Base-by-base conservation (phyloP, 2,797 vertebrate species). In the Petrocephalus schoutedeni region DNA sequence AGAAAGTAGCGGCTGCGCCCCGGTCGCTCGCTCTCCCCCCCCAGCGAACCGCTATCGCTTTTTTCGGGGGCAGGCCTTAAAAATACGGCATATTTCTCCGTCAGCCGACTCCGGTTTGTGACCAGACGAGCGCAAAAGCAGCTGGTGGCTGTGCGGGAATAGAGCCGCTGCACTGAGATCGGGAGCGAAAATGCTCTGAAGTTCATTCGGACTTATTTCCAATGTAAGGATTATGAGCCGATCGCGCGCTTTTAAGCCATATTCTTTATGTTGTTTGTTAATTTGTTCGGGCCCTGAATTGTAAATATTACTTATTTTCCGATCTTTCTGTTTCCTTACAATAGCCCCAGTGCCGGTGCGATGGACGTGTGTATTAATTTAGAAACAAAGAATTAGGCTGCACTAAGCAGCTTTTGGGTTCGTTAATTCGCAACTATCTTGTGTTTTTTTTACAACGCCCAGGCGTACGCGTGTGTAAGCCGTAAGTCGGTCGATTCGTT, bases 361-460 rank as follows among this genome's bases (percentile, higher is more conserved):
- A 91, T 90, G 93, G 92, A 89, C 92, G 92, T 90, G 64, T 89
- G 92, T 92, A 91, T 93, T 91, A 91, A 93, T 92, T 91, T 92
- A 92, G 93, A 91, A 93, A 94, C 91, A 93, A 93, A 95, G 92
- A 94, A 94, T 94, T 93, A 93, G 91, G 92, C 92, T 92, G 36
- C 90, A 90, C 89, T 94, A 94, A 95, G 90, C 94, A 87, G 91
- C 90, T 94, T 87, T 88, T 86, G 91, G 88, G 87, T 87, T 91
- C 89, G 90, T 91, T 90, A 90, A 89, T 88, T 89, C 90, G 89
- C 85, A 57, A 12, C 32, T 45, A 9, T 67, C 61, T 28, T 28
- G 28, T 28, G 28, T 28, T 28, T 28, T n/a, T 57, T 19, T 1
- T 23, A 14, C 21, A 19, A 14, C 14, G 12, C 45, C 77, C n/a